Percentiles rank a stretch among this genome's conserved stretches.
phyloP scores from a whole-genome alignment of 1,140 invertebrate genomes.

The Galendromus occidentalis region DNA sequence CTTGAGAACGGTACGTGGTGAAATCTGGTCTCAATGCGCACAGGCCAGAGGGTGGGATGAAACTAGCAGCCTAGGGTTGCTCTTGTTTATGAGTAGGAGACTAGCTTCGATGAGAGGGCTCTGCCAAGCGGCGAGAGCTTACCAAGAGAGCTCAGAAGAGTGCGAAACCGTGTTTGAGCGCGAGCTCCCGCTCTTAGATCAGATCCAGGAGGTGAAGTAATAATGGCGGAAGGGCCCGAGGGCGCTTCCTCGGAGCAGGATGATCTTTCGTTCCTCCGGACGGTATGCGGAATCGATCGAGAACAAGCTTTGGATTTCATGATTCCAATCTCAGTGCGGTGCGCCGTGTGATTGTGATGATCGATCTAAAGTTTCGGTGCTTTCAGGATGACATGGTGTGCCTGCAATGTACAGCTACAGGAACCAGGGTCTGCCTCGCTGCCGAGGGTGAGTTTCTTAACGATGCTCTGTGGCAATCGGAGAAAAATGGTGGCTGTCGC shows the following conservation, averaged over 20 bases:
- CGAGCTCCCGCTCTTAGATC: slow-evolving; percentile 29
- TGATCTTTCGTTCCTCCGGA: slow-evolving; percentile 90
- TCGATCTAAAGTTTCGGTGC: slow-evolving; percentile 10
- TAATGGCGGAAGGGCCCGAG: slow-evolving; percentile 52
- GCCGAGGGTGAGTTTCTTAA: slow-evolving; percentile 40
- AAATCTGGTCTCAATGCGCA: background rate
- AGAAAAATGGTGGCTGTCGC: too few relatives aligned
- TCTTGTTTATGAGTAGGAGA: slow-evolving; percentile 10
- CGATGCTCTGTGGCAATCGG: too few relatives aligned
- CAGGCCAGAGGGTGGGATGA: background rate
- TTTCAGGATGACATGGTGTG: slow-evolving; percentile 86
- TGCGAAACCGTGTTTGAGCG: background rate
- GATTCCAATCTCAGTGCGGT: background rate
- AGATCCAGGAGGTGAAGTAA: background rate
- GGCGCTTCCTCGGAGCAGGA: slow-evolving; percentile 75
- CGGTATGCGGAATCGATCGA: slow-evolving; percentile 42
- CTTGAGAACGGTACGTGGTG: slow-evolving; percentile 81
- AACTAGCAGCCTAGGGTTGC: background rate
- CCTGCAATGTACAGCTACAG: slow-evolving; percentile 77
- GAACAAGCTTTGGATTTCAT: background rate
- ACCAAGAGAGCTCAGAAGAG: background rate
- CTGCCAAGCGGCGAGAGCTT: background rate
- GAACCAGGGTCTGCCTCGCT: slow-evolving; percentile 80
- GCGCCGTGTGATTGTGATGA: slow-evolving; percentile 17
- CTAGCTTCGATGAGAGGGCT: slow-evolving; percentile 6